These are phyloP conservation scores for Manduca sexta DNA, from an alignment of 1,140 invertebrate genomes.

Conservation along the genomic window DNA sequence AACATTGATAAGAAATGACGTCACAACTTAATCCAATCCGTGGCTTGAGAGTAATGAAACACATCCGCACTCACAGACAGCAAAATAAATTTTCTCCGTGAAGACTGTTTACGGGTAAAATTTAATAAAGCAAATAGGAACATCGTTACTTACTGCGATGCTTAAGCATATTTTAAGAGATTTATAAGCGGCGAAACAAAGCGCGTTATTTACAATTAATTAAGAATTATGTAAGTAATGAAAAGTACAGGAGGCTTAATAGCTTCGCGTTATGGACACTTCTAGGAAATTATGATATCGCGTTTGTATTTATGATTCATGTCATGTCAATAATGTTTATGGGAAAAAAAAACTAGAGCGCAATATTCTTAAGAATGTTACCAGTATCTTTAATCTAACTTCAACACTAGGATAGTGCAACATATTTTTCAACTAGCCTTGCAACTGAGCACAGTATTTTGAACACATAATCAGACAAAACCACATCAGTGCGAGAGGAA, in stretches of 20 bases:
- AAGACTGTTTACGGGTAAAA: slow-evolving; percentile 38
- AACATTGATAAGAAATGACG: too few relatives aligned
- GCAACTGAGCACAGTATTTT: too few relatives aligned
- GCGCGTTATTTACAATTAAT: slow-evolving; percentile 33
- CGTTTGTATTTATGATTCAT: too few relatives aligned
- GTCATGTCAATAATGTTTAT: too few relatives aligned
- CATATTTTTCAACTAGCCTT: too few relatives aligned
- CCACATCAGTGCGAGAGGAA: too few relatives aligned
- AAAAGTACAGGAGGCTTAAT: slow-evolving; percentile 5
- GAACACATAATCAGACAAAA: too few relatives aligned
- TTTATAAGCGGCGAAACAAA: slow-evolving; percentile 24
- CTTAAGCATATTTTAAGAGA: slow-evolving; percentile 41
- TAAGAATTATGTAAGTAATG: slow-evolving; percentile 22
- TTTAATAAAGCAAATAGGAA: slow-evolving; percentile 51
- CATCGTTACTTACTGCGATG: slow-evolving; percentile 36
- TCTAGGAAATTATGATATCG: too few relatives aligned
- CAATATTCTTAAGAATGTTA: too few relatives aligned
- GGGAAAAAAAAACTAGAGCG: too few relatives aligned
- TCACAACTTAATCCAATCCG: slow-evolving; percentile 38
- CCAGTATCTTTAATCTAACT: too few relatives aligned
- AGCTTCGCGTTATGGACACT: background rate
- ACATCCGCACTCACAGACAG: slow-evolving; percentile 31
- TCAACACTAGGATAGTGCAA: too few relatives aligned
- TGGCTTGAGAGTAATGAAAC: slow-evolving; percentile 33
- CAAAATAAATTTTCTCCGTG: slow-evolving; percentile 38